Percentiles rank a stretch among this genome's conserved stretches.
Evolutionary conservation across 2,113 vertebrate species (phyloP).

Genomic region (Pristiophorus japonicus): DNA sequence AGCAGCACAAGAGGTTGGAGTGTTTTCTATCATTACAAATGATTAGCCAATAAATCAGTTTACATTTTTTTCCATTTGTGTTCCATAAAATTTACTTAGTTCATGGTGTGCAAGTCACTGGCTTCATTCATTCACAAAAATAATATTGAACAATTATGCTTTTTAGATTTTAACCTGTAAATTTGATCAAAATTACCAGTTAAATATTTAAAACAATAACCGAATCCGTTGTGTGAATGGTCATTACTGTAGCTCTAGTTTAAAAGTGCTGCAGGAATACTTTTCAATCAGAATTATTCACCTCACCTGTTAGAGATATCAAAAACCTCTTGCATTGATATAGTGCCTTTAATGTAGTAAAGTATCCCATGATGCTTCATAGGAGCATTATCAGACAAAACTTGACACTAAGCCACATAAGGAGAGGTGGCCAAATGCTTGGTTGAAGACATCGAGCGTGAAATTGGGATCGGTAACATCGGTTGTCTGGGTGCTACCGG

Average conservation of each 20-base stretch:
- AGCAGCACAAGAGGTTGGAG: not conserved
- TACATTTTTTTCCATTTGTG: not conserved
- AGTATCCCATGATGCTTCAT: not conserved
- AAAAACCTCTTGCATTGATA: not conserved
- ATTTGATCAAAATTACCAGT: not conserved
- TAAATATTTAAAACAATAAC: not conserved
- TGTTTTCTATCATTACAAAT: not conserved
- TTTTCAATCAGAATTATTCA: not conserved
- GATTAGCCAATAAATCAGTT: not conserved
- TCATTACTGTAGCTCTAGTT: not conserved
- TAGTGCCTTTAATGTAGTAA: not conserved
- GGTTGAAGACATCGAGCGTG: too few relatives aligned
- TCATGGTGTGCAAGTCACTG: not conserved
- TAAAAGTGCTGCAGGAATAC: not conserved
- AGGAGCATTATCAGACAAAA: not conserved
- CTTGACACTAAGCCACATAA: not conserved
- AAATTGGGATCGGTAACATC: too few relatives aligned
- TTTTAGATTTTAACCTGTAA: not conserved
- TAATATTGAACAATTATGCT: not conserved
- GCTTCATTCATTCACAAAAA: not conserved
- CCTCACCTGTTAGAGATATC: not conserved
- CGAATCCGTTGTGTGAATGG: not conserved
- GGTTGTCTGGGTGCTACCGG: too few relatives aligned
- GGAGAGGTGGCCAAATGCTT: not conserved
- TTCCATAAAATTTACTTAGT: not conserved